These are phyloP conservation scores for Labroides dimidiatus DNA, from an alignment of 2,797 vertebrate species.

Conservation along the genomic window DNA sequence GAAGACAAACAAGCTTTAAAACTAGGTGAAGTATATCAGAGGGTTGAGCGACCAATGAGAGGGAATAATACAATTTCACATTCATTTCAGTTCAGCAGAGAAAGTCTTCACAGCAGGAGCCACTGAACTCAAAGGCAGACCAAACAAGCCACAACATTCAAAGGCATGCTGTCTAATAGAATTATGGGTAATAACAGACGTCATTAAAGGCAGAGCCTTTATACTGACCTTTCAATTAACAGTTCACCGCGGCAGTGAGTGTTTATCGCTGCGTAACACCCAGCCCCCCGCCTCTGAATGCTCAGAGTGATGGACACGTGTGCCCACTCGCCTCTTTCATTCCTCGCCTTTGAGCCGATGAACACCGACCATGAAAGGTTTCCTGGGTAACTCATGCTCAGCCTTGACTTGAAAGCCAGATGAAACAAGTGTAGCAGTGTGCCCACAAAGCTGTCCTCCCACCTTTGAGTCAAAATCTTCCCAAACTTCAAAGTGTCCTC, in stretches of 20 bases:
- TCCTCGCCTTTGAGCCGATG: slow-evolving; percentile 41
- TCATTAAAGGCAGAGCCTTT: slow-evolving; percentile 52
- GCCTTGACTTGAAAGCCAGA: slow-evolving; percentile 50
- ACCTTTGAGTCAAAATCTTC: slow-evolving; percentile 3
- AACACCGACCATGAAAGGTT: slow-evolving; percentile 62
- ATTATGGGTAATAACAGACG: slow-evolving; percentile 53
- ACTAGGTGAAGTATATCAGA: slow-evolving; percentile 24
- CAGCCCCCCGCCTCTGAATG: background rate
- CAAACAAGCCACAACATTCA: slow-evolving; percentile 32
- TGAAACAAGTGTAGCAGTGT: slow-evolving; percentile 34
- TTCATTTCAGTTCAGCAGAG: slow-evolving; percentile 9
- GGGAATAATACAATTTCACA: slow-evolving; percentile 50
- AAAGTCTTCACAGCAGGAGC: slow-evolving; percentile 17
- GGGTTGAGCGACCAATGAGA: slow-evolving; percentile 11
- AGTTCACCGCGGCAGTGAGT: slow-evolving; percentile 35
- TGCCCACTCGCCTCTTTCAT: slow-evolving; percentile 52
- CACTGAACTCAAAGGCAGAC: slow-evolving; percentile 6
- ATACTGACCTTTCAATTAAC: slow-evolving; percentile 60
- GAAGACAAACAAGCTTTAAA: slow-evolving; percentile 5
- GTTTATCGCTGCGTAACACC: slow-evolving; percentile 28
- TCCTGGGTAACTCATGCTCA: slow-evolving; percentile 49
- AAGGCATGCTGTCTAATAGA: slow-evolving; percentile 43
- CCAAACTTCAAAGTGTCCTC: slow-evolving; percentile 14
- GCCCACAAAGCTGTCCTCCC: slow-evolving; percentile 9
- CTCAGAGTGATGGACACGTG: slow-evolving; percentile 13